Percentiles rank a stretch among this genome's conserved stretches.
Evolutionary conservation across 2,797 vertebrate genomes (phyloP).

Genomic region (Melanotaenia boesemani): DNA sequence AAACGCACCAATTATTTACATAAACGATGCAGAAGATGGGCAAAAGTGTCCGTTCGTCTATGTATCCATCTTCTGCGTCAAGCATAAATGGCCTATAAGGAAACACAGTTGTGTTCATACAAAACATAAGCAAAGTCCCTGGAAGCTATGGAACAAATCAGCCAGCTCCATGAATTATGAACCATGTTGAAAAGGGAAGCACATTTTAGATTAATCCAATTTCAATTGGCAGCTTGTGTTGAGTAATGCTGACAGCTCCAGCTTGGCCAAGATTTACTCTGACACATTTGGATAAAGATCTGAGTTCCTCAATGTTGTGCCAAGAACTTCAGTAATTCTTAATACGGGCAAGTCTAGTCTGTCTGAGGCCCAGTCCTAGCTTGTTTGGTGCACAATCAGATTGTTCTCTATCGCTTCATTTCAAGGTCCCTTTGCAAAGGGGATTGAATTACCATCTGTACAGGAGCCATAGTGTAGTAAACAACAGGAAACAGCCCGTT

Average conservation of each 20-base stretch:
- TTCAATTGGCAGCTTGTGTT: constrained; percentile 47
- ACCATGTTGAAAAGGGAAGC: constrained; percentile 15
- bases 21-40: no score
- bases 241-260: constrained; percentile 28
- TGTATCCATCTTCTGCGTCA: no score
- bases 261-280: constrained; percentile 38
- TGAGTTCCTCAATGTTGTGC: constrained; percentile 61
- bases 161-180: constrained; percentile 39
- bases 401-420: constrained; percentile 39
- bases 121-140: constrained; percentile 40
- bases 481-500: constrained; percentile 5
- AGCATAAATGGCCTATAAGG: background rate
- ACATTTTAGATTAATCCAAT: constrained; percentile 41
- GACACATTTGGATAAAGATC: constrained; percentile 65
- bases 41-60: no score
- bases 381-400: constrained; percentile 49
- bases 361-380: constrained; percentile 53
- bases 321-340: constrained; percentile 58
- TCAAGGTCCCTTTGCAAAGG: constrained; percentile 18
- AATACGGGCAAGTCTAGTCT: constrained; percentile 53
- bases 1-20: no score
- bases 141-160: constrained; percentile 36
- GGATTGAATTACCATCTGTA: constrained; percentile 14
- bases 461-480: constrained; percentile 4
- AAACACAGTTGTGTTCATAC: constrained; percentile 28